Evolutionary conservation across 2,888 invertebrate species (phyloP), one percentile per base, ranked within the genome.

Genomic region (Seladonia tumulorum): DNA sequence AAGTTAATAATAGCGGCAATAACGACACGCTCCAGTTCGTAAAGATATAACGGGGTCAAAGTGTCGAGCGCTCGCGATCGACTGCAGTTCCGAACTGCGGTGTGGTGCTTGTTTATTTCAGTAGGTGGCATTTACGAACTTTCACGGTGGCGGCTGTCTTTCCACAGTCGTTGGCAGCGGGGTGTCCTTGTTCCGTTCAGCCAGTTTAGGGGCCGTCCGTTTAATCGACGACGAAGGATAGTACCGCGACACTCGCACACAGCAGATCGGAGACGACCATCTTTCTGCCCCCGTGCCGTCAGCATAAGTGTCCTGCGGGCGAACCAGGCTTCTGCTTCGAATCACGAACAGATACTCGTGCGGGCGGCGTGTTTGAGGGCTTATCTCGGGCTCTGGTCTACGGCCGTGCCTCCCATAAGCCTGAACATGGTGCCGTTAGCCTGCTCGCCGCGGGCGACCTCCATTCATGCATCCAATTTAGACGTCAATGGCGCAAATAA

Each of bases 341-440:
- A 91, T 92, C 92, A 93, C 76, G 85, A 82, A 87, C 86, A 90
- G 90, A 90, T 90, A 90, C 87, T 85, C 83, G 79, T 83, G 86
- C 88, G 88, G 90, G 92, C 94, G 94, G 94, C 90, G 86, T 90
- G 92, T 94, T 94, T 93, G 92, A 92, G 91, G 89, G 88, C 88
- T 93, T 93, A 93, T 93, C 93, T 93, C 89, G 86, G 84, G 86
- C 82, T 87, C 90, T 89, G 87, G 88, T 92, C 90, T 89, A 86
- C 73, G 81, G 81, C 82, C 68, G 79, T 79, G 82, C 77, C 77
- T 86, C 83, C 76, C 79, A 82, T 79, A 83, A 79, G 87, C 72
- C 73, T 66, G 82, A 78, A 71, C 77, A 79, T 63, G 82, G 83
- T 88, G 91, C 90, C 88, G 83, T 89, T 88, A 89, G 88, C 82